Conservation (phyloP, 2,113 vertebrate genomes). For the Ammospiza caudacuta region DNA sequence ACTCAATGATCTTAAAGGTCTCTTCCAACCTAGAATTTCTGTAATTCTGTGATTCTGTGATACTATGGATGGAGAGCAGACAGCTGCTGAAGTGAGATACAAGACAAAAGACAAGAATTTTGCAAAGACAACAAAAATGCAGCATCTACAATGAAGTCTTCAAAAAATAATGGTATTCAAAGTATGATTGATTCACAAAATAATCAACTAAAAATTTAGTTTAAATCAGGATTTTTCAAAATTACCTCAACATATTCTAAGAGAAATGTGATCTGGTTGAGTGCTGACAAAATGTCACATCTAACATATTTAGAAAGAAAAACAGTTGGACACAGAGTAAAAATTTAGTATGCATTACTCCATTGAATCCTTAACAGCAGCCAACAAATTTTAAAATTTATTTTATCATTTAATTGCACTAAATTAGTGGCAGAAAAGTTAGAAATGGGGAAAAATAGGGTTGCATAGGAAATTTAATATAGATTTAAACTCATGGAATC, state of each 20-base stretch:
- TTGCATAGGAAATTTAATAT: not conserved
- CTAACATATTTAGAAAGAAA: not conserved
- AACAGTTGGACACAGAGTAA: not conserved
- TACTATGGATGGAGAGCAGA: not conserved
- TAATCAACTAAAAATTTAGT: not conserved
- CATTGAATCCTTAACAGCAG: not conserved
- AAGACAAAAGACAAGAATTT: not conserved
- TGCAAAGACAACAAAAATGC: not conserved
- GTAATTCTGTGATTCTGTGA: too few species aligned
- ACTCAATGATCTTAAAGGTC: too few species aligned
- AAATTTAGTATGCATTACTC: not conserved
- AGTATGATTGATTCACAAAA: not conserved
- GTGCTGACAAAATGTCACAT: not conserved
- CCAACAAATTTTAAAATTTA: not conserved
- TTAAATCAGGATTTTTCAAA: not conserved
- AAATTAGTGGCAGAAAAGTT: not conserved
- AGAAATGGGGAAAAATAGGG: not conserved
- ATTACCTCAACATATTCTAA: not conserved
- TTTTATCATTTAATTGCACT: not conserved
- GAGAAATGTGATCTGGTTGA: not conserved
- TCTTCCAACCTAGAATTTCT: too few species aligned
- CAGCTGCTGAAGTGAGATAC: not conserved
- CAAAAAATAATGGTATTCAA: not conserved
- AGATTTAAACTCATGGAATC: fast-evolving
- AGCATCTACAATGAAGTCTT: not conserved